Evolutionary conservation across 2,113 vertebrate species (phyloP).

Genomic region (Plecotus auritus): DNA sequence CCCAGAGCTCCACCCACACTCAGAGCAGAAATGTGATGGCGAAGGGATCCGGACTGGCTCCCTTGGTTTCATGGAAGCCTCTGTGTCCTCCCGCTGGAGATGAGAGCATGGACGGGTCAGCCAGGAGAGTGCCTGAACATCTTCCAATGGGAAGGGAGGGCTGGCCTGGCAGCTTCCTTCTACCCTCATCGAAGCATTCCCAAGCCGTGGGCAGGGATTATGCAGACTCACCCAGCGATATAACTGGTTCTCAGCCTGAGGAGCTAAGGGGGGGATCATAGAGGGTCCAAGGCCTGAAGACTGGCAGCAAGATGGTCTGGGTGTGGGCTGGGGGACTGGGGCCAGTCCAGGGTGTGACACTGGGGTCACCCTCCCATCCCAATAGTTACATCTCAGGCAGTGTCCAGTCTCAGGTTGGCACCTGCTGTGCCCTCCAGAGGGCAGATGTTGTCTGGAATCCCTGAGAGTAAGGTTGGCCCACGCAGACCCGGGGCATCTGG

Average conservation of each 20-base stretch:
- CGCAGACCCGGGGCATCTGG: not conserved
- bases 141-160: not conserved
- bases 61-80: not conserved
- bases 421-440: not conserved
- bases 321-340: fast-evolving
- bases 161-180: not conserved
- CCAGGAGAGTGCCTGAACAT: fast-evolving
- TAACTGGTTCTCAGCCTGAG: constrained; percentile 57
- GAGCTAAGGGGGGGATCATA: not conserved
- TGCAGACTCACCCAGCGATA: constrained; percentile 54
- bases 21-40: not conserved
- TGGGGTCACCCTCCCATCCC: not conserved
- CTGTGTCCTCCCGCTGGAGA: not conserved
- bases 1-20: not conserved
- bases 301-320: fast-evolving
- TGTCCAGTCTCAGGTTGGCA: fast-evolving
- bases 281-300: not conserved
- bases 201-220: not conserved
- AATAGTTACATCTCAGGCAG: not conserved
- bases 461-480: not conserved
- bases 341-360: no score
- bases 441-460: not conserved
- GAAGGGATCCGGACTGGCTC: not conserved
- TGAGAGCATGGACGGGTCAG: fast-evolving
- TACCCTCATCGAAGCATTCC: not conserved